A percentile compares a stretch with the other conserved stretches of the same genome.
Conservation (phyloP, 2,113 vertebrate species). For the Hiodon tergisus region DNA sequence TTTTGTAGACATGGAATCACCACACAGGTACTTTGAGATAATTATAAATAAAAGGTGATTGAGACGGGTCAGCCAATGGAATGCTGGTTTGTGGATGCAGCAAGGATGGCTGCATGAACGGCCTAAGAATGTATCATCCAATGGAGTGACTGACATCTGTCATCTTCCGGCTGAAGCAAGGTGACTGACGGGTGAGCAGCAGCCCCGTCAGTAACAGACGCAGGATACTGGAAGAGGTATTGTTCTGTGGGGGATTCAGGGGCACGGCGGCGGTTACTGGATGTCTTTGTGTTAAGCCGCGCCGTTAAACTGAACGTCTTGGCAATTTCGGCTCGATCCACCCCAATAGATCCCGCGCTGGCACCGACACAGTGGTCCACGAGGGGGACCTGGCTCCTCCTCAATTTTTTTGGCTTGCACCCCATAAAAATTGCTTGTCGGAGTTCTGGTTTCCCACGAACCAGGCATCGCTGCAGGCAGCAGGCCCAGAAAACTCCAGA, state of each 20-base stretch:
- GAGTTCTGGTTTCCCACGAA: slow-evolving; percentile 20
- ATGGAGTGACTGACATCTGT: too few relatives aligned
- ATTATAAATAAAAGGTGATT: too few relatives aligned
- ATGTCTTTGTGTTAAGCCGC: slow-evolving; percentile 23
- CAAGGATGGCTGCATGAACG: too few relatives aligned
- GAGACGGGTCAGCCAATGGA: too few relatives aligned
- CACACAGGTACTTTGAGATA: too few relatives aligned
- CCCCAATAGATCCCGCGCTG: slow-evolving; percentile 33
- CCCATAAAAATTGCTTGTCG: slow-evolving; percentile 11
- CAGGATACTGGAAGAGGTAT: neutral
- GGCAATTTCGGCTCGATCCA: slow-evolving; percentile 37
- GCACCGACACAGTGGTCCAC: slow-evolving; percentile 24
- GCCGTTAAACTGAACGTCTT: slow-evolving; percentile 34
- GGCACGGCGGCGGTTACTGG: neutral
- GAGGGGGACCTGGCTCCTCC: slow-evolving; percentile 3
- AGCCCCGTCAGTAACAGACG: too few relatives aligned
- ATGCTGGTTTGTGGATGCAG: too few relatives aligned
- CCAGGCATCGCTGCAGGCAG: slow-evolving; percentile 30
- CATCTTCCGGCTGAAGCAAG: too few relatives aligned
- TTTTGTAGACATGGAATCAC: too few relatives aligned
- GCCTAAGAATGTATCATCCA: too few relatives aligned
- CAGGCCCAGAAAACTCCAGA: slow-evolving; percentile 35
- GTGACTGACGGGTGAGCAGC: too few relatives aligned
- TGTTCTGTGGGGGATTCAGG: slow-evolving; percentile 18
- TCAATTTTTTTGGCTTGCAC: neutral